Evolutionary conservation across 2,113 vertebrate species (phyloP), one percentile per base, ranked within the genome.

Genomic region (Fulmarus glacialis): DNA sequence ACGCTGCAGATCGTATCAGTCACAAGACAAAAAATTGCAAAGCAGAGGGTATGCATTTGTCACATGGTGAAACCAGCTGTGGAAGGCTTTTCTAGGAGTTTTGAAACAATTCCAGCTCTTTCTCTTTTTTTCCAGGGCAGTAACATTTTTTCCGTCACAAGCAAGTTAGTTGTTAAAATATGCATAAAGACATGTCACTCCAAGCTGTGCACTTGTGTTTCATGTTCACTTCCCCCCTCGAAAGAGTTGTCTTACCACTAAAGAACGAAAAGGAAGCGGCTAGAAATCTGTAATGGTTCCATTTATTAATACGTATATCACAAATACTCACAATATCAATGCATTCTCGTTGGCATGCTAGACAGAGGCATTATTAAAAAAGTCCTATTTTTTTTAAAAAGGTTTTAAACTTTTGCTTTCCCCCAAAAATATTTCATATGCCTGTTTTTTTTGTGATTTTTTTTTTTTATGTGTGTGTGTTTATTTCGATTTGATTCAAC

Each of bases 281-380:
- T 94, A 92, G 68, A 91, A 95, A 97, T 97, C 97, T 92, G 95
- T 98, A 98, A 97, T 98, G 98, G 98, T 97, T 98, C 98, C 98
- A 98, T 99, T 99, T 99, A 99, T 99, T 99, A 99, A 99, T 99
- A 99, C 98, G 98, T 98, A 99, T 99, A 99, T 99, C 99, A 99
- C 99, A 99, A 99, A 99, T 99, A 98, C 99, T 99, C 99, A 99
- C 99, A 98, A 99, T 99, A 99, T 99, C 98, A 98, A 98, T 97
- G 99, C 98, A 99, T 99, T 99, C 98, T 98, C 98, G 82, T 99
- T 98, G 98, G 98, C 99, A 99, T 99, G 99, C 99, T 99, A 99
- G 98, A 98, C 98, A 99, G 99, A 98, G 98, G 98, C 98, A 97
- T 98, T 97, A 97, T 98, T 98, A 98, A 97, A 98, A 92, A 98